Evolutionary conservation across 2,888 invertebrate genomes (phyloP).

Genomic region (Hofmannophila pseudospretella): DNA sequence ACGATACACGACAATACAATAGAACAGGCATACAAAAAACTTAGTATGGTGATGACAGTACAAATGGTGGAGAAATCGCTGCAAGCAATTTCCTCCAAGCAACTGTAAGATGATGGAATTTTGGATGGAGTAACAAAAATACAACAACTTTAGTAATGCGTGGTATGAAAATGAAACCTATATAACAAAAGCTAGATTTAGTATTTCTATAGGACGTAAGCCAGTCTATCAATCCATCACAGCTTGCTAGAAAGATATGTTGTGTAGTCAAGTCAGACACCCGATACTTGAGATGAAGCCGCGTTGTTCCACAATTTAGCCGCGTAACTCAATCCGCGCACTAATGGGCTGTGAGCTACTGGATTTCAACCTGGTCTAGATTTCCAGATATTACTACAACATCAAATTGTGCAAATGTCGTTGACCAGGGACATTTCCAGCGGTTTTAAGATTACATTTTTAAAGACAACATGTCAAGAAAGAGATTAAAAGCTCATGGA

Average conservation of each 20-base stretch:
- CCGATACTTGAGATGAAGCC: slow-evolving; percentile 48
- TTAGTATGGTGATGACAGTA: too few relatives aligned
- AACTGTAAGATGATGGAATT: too few relatives aligned
- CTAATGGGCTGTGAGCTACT: slow-evolving; percentile 45
- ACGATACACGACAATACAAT: too few relatives aligned
- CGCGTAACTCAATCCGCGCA: slow-evolving; percentile 48
- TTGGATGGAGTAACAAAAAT: too few relatives aligned
- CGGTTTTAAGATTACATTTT: too few relatives aligned
- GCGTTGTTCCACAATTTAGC: slow-evolving; percentile 68
- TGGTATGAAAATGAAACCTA: neutral
- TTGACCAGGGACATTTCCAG: too few relatives aligned
- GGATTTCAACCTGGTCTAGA: slow-evolving; percentile 19
- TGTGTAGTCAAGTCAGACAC: slow-evolving; percentile 40
- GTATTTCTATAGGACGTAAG: neutral
- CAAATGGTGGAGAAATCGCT: too few relatives aligned
- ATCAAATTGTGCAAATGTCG: too few relatives aligned
- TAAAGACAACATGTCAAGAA: neutral
- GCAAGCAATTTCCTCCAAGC: too few relatives aligned
- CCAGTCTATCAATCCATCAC: slow-evolving; percentile 28
- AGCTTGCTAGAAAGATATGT: slow-evolving; percentile 15
- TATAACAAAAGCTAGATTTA: neutral
- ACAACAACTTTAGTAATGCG: too few relatives aligned
- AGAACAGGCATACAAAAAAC: too few relatives aligned
- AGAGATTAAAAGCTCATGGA: neutral
- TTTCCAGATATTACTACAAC: neutral